Evolutionary conservation across 53 echinoderm and acorn worm genomes (phyloP), one percentile per base, ranked within the genome.

Genomic region (Antedon mediterranea): DNA sequence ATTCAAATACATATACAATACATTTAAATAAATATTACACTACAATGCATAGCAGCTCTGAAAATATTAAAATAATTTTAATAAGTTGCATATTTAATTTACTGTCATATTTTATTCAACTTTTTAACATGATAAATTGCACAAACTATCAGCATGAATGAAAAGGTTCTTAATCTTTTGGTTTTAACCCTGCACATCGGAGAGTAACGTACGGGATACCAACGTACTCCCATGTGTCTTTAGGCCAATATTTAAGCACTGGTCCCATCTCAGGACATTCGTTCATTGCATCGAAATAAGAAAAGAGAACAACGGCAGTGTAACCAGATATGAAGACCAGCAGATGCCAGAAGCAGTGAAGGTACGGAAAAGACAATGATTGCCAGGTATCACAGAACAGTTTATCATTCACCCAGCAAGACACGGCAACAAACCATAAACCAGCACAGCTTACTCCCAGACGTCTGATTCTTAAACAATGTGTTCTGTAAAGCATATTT

Each of bases 311-410:
- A 28, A 88, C 85, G 34, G 78, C 81, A 28, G 89, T 82, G 97
- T 95, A 95, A 18, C 90, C 89, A 0, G 91, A 89, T 71, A 91
- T 84, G 37, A 95, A 88, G 43, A 92, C 91, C 70, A 92, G 74
- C 82, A 95, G 89, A 79, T 95, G 97, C 97, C 97, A 95, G 83
- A 88, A 76, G 43, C 97, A 89, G 88, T 95, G 97, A n/a, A 95
- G 97, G 78, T 95, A 95, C 30, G 97, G 97, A 72, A 95, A 84
- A 4, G 87, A 89, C 33, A 92, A 26, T 0, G 78, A 83, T 78
- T 89, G 91, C 97, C 97, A 95, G 75, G 90, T 80, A 75, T 92
- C 92, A 42, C 97, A 95, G 71, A 91, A 71, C 71, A 84, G 74
- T 2, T 76, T 85, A 30, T 95, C 97, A 75, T 86, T 80, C 28